Percentiles rank a stretch among this genome's conserved stretches.
These are phyloP conservation scores for Rhodeus uyekii DNA, from an alignment of 2,797 vertebrate genomes.

Conservation along the genomic window DNA sequence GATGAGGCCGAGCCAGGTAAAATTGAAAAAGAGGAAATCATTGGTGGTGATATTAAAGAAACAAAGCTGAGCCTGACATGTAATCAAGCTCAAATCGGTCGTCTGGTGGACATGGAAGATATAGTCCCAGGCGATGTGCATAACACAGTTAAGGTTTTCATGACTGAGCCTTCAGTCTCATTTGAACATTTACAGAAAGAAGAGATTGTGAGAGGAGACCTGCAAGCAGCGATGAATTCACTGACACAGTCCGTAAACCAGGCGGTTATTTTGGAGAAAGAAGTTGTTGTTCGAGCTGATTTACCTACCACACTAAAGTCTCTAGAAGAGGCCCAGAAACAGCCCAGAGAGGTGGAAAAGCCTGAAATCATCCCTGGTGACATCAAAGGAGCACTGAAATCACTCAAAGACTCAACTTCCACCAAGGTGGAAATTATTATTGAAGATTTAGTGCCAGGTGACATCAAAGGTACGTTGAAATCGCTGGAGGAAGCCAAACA, in stretches of 20 bases:
- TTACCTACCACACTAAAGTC: conserved; percentile 79
- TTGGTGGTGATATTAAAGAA: conserved; percentile 83
- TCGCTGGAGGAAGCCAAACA: conserved; percentile 81
- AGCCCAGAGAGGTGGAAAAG: conserved; percentile 79
- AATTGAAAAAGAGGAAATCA: conserved; percentile 77
- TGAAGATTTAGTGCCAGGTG: conserved; percentile 83
- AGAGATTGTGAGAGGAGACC: conserved; percentile 85
- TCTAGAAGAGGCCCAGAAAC: conserved; percentile 79
- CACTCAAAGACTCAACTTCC: conserved; percentile 83
- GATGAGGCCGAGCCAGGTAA: conserved; percentile 67
- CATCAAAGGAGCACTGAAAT: conserved; percentile 83
- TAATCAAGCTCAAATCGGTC: conserved; percentile 78
- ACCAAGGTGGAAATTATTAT: conserved; percentile 76
- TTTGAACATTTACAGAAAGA: conserved; percentile 76
- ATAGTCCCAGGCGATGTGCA: conserved; percentile 88
- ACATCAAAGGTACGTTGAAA: conserved; percentile 83
- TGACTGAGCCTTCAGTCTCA: conserved; percentile 75
- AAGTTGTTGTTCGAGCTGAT: conserved; percentile 85
- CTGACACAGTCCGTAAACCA: conserved; percentile 84
- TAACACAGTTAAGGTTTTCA: conserved; percentile 84
- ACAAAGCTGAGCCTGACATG: conserved; percentile 82
- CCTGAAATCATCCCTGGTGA: conserved; percentile 81
- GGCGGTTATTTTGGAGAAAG: conserved; percentile 78
- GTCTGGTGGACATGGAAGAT: conserved; percentile 81
- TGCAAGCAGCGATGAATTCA: conserved; percentile 82